Percentiles rank a stretch among this genome's conserved stretches.
Evolutionary conservation across 1,140 invertebrate genomes (phyloP).

Genomic region (Tribolium madens): DNA sequence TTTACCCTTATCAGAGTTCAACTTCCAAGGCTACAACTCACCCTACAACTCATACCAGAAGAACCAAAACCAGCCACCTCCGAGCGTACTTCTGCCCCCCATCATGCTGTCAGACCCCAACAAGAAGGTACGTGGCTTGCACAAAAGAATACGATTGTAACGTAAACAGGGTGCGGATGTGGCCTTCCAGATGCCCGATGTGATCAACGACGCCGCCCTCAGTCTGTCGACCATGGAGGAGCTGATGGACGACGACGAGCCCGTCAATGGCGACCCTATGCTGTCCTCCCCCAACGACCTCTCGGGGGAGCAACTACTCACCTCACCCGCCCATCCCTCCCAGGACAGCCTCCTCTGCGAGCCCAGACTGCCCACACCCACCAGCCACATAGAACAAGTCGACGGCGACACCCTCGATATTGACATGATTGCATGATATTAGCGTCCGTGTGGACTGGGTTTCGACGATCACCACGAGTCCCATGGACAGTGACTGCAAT

Average conservation of each 20-base stretch:
- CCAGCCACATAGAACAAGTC: slow-evolving; percentile 63
- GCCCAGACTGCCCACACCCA: slow-evolving; percentile 61
- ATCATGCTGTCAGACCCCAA: slow-evolving; percentile 61
- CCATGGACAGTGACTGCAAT: slow-evolving; percentile 40
- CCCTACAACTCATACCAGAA: slow-evolving; percentile 65
- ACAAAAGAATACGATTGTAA: slow-evolving; percentile 40
- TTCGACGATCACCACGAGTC: slow-evolving; percentile 16
- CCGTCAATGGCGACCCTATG: slow-evolving; percentile 75
- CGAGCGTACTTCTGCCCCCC: slow-evolving; percentile 57
- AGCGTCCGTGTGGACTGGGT: neutral
- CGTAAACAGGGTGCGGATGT: slow-evolving; percentile 20
- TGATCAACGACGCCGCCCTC: slow-evolving; percentile 70
- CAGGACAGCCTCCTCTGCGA: slow-evolving; percentile 61
- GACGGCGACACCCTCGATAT: slow-evolving; percentile 64
- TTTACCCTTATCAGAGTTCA: slow-evolving; percentile 72
- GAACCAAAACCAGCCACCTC: slow-evolving; percentile 66
- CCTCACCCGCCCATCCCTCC: slow-evolving; percentile 57
- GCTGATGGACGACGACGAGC: slow-evolving; percentile 85
- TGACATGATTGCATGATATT: slow-evolving; percentile 65
- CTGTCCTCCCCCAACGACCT: slow-evolving; percentile 66
- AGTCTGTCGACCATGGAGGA: slow-evolving; percentile 81
- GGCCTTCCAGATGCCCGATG: slow-evolving; percentile 69
- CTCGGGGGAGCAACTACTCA: slow-evolving; percentile 58
- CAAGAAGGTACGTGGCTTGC: slow-evolving; percentile 63
- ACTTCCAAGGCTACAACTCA: slow-evolving; percentile 65